Conservation (phyloP, 2,797 vertebrate species). For the Aldrovandia affinis region DNA sequence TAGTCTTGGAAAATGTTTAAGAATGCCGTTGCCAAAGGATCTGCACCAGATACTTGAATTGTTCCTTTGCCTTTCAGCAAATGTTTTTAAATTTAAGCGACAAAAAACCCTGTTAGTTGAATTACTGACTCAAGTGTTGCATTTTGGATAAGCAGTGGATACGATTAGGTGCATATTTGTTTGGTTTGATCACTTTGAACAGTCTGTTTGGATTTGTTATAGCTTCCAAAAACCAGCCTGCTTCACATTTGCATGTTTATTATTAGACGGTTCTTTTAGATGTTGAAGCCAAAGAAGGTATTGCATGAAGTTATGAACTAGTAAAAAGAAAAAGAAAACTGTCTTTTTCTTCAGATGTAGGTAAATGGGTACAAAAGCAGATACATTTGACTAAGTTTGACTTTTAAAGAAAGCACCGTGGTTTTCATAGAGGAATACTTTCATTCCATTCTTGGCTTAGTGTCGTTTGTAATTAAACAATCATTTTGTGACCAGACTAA, state of each 20-base stretch:
- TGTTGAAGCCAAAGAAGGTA: conserved; percentile 24
- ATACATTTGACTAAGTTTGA: too few species aligned
- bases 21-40: neutral
- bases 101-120: neutral
- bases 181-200: conserved; percentile 1
- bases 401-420: too few species aligned
- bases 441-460: neutral
- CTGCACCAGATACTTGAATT: neutral
- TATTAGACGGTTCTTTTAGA: conserved; percentile 1
- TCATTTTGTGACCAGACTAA: neutral
- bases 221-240: neutral
- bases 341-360: neutral
- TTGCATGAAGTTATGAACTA: conserved; percentile 30
- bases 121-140: neutral
- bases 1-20: neutral
- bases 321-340: neutral
- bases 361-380: neutral
- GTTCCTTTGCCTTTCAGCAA: neutral
- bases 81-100: neutral
- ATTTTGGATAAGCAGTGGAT: neutral
- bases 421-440: neutral
- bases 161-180: conserved; percentile 10
- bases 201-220: conserved; percentile 9
- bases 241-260: neutral
- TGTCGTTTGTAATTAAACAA: neutral